phyloP scores from a whole-genome alignment of 2,797 vertebrate genomes.

The Glossophaga mutica region DNA sequence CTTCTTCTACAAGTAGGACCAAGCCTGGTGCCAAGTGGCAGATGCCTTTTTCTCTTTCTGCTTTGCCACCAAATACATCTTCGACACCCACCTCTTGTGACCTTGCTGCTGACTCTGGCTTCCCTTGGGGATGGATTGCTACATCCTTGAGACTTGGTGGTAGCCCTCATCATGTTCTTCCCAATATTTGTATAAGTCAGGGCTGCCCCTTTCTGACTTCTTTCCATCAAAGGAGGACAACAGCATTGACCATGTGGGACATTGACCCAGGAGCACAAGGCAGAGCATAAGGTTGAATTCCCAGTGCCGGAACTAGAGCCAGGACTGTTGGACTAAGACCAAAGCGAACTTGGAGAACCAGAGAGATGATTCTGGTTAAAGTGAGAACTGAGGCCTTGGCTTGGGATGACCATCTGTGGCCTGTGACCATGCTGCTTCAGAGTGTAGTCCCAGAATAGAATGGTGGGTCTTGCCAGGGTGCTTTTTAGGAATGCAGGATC shows the following conservation, averaged over 20 bases:
- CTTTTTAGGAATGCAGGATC: background rate
- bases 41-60: background rate
- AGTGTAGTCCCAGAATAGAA: fast-evolving
- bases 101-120: background rate
- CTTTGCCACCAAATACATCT: background rate
- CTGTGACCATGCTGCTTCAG: background rate
- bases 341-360: background rate
- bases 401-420: background rate
- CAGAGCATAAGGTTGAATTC: background rate
- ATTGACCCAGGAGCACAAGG: background rate
- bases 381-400: background rate
- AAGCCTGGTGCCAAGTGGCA: background rate
- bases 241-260: background rate
- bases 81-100: background rate
- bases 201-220: background rate
- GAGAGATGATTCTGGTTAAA: background rate
- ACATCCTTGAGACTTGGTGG: background rate
- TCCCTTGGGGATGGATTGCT: background rate
- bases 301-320: background rate
- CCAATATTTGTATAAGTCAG: background rate
- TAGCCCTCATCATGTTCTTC: background rate
- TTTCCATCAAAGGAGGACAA: background rate
- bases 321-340: background rate
- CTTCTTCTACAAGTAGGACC: background rate
- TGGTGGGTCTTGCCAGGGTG: fast-evolving